Evolutionary conservation across 1,140 invertebrate genomes (phyloP).

Genomic region (Bathynomus jamesi): DNA sequence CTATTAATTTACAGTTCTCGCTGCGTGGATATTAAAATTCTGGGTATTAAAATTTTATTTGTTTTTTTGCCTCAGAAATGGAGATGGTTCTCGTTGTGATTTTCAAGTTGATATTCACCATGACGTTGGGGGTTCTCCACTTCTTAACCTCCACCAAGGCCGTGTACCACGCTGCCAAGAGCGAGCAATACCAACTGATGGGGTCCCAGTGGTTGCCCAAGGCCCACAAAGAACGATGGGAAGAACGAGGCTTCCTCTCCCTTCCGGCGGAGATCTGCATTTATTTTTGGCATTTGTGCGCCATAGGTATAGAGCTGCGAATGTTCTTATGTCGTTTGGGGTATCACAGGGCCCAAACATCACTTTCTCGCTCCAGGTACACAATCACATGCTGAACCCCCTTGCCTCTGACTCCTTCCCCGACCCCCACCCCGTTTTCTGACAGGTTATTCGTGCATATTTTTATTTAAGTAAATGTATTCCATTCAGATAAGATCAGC

Average conservation of each 20-base stretch:
- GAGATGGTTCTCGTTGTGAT: constrained; percentile 18
- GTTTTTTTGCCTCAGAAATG: constrained; percentile 5
- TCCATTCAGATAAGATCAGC: no score
- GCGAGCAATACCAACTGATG: background rate
- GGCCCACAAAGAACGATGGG: background rate
- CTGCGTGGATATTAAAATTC: no score
- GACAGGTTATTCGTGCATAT: no score
- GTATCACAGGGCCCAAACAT: no score
- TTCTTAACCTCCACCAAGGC: constrained; percentile 29
- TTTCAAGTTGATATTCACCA: constrained; percentile 31
- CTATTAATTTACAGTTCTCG: no score
- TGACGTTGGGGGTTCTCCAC: constrained; percentile 32
- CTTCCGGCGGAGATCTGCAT: background rate
- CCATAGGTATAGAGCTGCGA: constrained; percentile 8
- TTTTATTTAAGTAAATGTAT: no score
- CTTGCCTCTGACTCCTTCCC: no score
- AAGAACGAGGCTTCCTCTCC: background rate
- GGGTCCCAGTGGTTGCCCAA: background rate
- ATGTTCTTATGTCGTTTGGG: background rate
- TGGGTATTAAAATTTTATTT: no score
- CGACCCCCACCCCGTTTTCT: no score
- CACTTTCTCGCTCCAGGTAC: no score
- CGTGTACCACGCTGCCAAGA: constrained; percentile 29
- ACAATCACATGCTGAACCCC: no score
- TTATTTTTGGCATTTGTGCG: background rate